Evolutionary conservation across 2,113 vertebrate genomes (phyloP), one percentile per base, ranked within the genome.

Genomic region (Pungitius pungitius): DNA sequence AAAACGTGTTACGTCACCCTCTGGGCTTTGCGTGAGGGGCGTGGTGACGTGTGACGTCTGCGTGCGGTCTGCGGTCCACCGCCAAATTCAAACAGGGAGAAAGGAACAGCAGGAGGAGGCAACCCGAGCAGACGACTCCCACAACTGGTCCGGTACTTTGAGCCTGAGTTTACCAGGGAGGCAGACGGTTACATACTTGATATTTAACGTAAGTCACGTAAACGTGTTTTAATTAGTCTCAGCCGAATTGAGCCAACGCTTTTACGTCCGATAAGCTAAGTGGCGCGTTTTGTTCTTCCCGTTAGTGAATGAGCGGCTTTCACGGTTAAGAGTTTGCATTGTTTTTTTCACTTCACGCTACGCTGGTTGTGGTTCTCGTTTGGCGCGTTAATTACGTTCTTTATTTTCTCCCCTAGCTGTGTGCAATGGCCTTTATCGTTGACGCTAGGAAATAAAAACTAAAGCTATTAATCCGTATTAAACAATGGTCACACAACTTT

Each of bases 1-100:
- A 22, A 13, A 26, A 39, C 72, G 51, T 58, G 1, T 22, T 40
- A 66, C 85, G 85, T 88, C 70, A 82, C 1, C 0, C 1, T 7
- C 0, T 20, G 12, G 4, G 0, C 15, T n/a, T 0, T 64, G 55
- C 81, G 81, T 85, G 10, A 26, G 47, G 69, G 81, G 76, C 78
- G 84, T 85, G 78, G 51, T 40, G 15, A 42, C 22, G 45, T 20
- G 12, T 13, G 2, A 22, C 13, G 12, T 8, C 4, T 12, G 54
- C 39, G 18, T 59, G 49, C 20, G 3, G 6, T 15, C n/a, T 55
- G 52, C 17, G 57, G 62, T 82, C 86, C 86, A 45, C 87, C 92
- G 91, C 92, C 90, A 93, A 94, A 93, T 94, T 94, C 89, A 93
- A 94, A 94, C 77, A 67, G 26, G 37, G 80, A 87, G 67, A 88